Conservation (phyloP, 1,140 invertebrate species). For the Trialeurodes vaporariorum region DNA sequence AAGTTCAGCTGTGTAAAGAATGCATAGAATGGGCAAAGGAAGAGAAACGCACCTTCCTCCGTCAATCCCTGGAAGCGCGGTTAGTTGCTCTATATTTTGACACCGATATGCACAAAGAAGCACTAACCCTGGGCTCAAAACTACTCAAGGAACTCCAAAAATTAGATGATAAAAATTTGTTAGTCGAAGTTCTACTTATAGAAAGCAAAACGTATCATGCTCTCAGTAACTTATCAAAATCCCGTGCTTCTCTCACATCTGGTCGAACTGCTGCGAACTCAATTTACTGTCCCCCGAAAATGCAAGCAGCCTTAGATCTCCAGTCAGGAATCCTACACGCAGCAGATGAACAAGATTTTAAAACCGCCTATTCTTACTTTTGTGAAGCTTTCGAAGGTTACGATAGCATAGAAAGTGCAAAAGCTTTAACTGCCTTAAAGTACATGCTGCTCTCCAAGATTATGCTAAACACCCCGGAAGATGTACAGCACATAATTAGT, state of each 20-base stretch:
- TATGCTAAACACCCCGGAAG: slow-evolving; percentile 91
- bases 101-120: slow-evolving; percentile 78
- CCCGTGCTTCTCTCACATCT: slow-evolving; percentile 91
- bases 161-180: slow-evolving; percentile 95
- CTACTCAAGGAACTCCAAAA: slow-evolving; percentile 94
- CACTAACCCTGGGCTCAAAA: slow-evolving; percentile 66
- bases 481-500: slow-evolving; percentile 89
- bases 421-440: slow-evolving; percentile 87
- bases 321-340: slow-evolving; percentile 98
- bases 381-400: slow-evolving; percentile 99
- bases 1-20: slow-evolving; percentile 82
- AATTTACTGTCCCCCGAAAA: slow-evolving; percentile 97
- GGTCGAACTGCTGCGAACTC: slow-evolving; percentile 98
- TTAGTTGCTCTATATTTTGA: slow-evolving; percentile 91
- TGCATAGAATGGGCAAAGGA: slow-evolving; percentile 99
- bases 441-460: slow-evolving; percentile 99
- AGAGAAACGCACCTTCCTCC: slow-evolving; percentile 90
- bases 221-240: slow-evolving; percentile 91
- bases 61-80: slow-evolving; percentile 89
- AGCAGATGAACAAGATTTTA: slow-evolving; percentile 97
- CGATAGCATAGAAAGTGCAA: slow-evolving; percentile 85
- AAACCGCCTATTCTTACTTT: slow-evolving; percentile 99
- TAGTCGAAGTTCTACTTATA: slow-evolving; percentile 91
- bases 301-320: slow-evolving; percentile 91
- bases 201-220: slow-evolving; percentile 99